phyloP scores from a whole-genome alignment of 2,113 vertebrate genomes.

The Gila orcuttii region DNA sequence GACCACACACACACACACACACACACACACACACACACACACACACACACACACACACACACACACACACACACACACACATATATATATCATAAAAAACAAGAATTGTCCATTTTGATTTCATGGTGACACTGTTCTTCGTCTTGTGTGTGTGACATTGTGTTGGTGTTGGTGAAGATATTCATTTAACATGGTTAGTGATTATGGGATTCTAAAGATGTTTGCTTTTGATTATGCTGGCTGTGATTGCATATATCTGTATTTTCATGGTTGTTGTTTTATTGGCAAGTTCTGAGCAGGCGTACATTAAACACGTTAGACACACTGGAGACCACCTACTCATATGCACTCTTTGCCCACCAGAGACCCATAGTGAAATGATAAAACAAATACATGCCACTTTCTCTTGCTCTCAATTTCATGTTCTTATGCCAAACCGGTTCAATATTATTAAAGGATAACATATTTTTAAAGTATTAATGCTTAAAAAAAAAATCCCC shows the following conservation, averaged over 20 bases:
- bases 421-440: background rate
- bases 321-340: constrained; percentile 29
- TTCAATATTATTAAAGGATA: background rate
- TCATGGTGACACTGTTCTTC: background rate
- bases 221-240: background rate
- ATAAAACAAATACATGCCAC: background rate
- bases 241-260: background rate
- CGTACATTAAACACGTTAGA: constrained; percentile 17
- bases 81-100: no score
- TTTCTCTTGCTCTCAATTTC: background rate
- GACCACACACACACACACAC: no score
- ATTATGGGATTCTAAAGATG: background rate
- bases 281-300: constrained; percentile 2
- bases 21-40: no score
- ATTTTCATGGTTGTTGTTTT: background rate
- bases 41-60: no score
- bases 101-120: no score
- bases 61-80: no score
- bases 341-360: constrained; percentile 26
- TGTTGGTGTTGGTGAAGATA: background rate
- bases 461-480: background rate
- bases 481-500: background rate
- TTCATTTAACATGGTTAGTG: background rate
- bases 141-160: background rate
- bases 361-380: constrained; percentile 13